A percentile compares a stretch with the other conserved stretches of the same genome.
Conservation (phyloP, 2,888 invertebrate species). For the Rhagonycha fulva region DNA sequence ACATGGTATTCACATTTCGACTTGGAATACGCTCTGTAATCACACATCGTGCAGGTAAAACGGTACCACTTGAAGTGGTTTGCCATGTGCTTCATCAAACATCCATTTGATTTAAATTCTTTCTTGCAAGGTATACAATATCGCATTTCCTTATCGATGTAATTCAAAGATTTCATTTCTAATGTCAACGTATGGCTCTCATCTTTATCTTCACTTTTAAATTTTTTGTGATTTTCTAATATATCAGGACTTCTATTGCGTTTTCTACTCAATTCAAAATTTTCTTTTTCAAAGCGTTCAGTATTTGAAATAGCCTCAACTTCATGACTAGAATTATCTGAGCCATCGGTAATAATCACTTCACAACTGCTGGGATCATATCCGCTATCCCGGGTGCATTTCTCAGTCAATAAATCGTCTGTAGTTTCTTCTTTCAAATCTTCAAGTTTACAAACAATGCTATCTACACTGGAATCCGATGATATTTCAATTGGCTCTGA, state of each 20-base stretch:
- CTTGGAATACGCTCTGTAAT: constrained; percentile 69
- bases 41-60: constrained; percentile 76
- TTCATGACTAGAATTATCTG: neutral
- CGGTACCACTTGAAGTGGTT: constrained; percentile 72
- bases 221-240: neutral
- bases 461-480: neutral
- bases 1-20: constrained; percentile 70
- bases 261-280: neutral
- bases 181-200: neutral
- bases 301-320: neutral
- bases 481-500: neutral
- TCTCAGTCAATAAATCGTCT: neutral
- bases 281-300: neutral
- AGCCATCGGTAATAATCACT: neutral
- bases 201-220: neutral
- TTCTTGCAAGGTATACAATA: constrained; percentile 61
- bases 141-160: constrained; percentile 55
- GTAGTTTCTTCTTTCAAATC: neutral
- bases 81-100: constrained; percentile 66
- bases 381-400: neutral
- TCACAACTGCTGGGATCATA: neutral
- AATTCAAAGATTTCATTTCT: constrained; percentile 39
- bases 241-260: neutral
- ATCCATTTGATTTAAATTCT: constrained; percentile 57
- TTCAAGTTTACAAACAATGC: neutral